phyloP scores from a whole-genome alignment of 2,113 vertebrate species.

The Colaptes auratus region DNA sequence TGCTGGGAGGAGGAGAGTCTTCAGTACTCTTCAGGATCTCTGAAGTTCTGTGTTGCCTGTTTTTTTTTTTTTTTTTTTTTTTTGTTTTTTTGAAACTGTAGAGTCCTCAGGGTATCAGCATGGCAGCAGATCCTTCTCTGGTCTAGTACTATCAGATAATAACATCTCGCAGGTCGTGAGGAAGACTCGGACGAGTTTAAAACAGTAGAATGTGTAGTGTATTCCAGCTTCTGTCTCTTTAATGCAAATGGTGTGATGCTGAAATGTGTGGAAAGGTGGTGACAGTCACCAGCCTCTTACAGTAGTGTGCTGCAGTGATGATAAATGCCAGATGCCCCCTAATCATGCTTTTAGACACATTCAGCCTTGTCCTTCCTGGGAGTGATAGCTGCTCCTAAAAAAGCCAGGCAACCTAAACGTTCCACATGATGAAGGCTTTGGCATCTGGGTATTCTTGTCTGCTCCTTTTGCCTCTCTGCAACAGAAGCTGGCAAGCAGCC shows the following conservation, averaged over 20 bases:
- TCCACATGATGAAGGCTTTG: background rate
- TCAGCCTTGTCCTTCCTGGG: background rate
- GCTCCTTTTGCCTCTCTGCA: background rate
- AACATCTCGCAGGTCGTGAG: rapidly evolving
- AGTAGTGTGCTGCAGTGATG: background rate
- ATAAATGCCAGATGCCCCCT: constrained; percentile 32
- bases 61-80: background rate
- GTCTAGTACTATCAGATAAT: background rate
- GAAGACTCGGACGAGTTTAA: background rate
- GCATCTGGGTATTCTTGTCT: background rate
- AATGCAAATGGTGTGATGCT: background rate
- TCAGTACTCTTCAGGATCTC: background rate
- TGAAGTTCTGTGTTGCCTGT: background rate
- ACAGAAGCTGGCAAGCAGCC: background rate
- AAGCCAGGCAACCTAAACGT: background rate
- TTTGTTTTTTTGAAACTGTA: background rate
- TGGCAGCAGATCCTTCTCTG: background rate
- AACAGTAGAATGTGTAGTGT: background rate
- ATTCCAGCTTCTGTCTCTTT: background rate
- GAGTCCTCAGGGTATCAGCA: background rate
- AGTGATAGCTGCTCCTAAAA: constrained; percentile 33
- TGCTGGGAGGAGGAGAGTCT: background rate
- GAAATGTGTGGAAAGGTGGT: constrained; percentile 20
- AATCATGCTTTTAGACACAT: background rate
- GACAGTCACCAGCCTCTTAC: constrained; percentile 43